phyloP scores from a whole-genome alignment of 2,113 vertebrate species.

The Semnornis frantzii region DNA sequence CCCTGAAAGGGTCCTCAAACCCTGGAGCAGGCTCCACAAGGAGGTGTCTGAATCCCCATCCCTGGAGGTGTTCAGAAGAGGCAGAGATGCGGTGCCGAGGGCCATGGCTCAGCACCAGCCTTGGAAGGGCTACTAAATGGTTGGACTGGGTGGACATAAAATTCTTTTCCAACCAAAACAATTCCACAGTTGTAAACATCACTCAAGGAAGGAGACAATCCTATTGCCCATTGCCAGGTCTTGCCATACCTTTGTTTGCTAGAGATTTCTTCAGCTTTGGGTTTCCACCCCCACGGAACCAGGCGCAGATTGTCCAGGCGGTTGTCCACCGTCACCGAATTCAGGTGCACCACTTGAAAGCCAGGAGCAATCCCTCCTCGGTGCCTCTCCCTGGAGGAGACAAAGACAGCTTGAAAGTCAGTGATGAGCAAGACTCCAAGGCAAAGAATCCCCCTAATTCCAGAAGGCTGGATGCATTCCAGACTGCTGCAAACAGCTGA shows the following conservation, averaged over 20 bases:
- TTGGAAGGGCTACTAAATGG: no score
- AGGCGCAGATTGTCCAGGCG: conserved; percentile 94
- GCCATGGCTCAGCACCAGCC: no score
- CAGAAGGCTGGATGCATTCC: accelerated
- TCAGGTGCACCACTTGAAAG: conserved; percentile 96
- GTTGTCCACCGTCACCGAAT: conserved; percentile 96
- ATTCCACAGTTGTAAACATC: no score
- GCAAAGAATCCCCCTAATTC: not conserved
- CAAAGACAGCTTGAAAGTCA: not conserved
- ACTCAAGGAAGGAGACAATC: not conserved
- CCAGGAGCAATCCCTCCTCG: conserved; percentile 93
- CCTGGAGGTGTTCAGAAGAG: no score
- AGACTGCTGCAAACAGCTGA: not conserved
- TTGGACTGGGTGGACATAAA: no score
- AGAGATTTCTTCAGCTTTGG: conserved; percentile 92
- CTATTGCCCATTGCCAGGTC: not conserved
- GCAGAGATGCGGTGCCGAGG: no score
- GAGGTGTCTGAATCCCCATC: no score
- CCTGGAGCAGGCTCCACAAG: no score
- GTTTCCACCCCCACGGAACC: conserved; percentile 92
- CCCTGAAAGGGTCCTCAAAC: no score
- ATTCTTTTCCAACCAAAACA: no score
- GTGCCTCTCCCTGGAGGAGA: conserved; percentile 90
- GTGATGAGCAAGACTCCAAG: not conserved
- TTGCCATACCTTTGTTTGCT: conserved; percentile 91